Evolutionary conservation across 2,797 vertebrate genomes (phyloP), one percentile per base, ranked within the genome.

Genomic region (Champsocephalus gunnari): DNA sequence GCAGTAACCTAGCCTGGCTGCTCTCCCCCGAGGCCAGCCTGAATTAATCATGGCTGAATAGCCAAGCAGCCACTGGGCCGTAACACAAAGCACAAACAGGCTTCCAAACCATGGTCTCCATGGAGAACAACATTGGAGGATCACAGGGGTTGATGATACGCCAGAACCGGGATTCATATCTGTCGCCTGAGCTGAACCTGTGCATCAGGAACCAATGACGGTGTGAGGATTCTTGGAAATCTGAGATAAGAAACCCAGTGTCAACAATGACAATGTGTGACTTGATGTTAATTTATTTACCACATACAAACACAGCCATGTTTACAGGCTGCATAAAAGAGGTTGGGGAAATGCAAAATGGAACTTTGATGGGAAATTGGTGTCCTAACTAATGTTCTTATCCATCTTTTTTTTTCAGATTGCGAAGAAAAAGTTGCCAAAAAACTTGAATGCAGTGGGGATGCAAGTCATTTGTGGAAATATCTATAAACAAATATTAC

Each of bases 41-140:
- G 90, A 95, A 95, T 95, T 94, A 95, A 94, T 95, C 92, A 95
- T 94, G 89, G 83, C 88, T 87, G 92, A 91, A 90, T 82, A 79
- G 88, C 89, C 79, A 54, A 84, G 86, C 85, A 87, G 87, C 84
- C 89, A 88, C 82, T 79, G 87, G 83, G 82, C 84, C 70, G 76
- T 64, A 87, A 87, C 87, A 85, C 84, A 82, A 81, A 89, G 86
- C 83, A 83, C 89, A 90, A 91, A 92, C 89, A 87, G 75, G 73
- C 82, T 84, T 81, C 82, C 79, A 21, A 21, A 21, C 21, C 21
- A 69, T 76, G 69, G 81, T 86, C 87, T 81, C 89, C 79, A 84
- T 83, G 84, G 85, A 80, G 73, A 86, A 76, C 54, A 75, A 61
- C 66, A 64, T 21, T 13, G 48, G 71, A 66, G 53, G 81, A 77